These are phyloP conservation scores for Petaurus breviceps DNA, from an alignment of 2,113 vertebrate species.

Conservation along the genomic window DNA sequence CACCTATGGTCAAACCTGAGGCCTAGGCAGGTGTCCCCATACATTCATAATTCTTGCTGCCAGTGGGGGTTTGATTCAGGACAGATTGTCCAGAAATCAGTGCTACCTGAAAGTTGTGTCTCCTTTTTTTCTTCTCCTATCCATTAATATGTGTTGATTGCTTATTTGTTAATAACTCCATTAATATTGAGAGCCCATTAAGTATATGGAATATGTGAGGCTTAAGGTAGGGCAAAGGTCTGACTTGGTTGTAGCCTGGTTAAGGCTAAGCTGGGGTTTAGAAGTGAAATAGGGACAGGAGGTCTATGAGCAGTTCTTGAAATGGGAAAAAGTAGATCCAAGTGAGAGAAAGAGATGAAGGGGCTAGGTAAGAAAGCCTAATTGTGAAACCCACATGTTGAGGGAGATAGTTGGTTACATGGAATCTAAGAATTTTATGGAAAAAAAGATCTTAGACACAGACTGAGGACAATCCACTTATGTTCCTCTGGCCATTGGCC, in stretches of 20 bases:
- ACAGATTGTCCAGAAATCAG: constrained; percentile 70
- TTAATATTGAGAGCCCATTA: constrained; percentile 13
- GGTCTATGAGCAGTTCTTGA: not conserved
- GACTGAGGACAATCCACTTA: not conserved
- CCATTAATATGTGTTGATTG: not conserved
- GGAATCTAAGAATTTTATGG: not conserved
- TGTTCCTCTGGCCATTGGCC: not conserved
- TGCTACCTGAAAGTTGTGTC: constrained; percentile 55
- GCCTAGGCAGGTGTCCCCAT: constrained; percentile 55
- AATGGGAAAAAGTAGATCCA: constrained; percentile 23
- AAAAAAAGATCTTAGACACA: constrained; percentile 33
- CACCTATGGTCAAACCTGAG: not conserved
- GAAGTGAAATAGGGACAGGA: constrained; percentile 34
- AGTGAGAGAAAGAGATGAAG: constrained; percentile 1
- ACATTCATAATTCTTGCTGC: constrained; percentile 80
- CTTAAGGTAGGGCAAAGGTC: constrained; percentile 23
- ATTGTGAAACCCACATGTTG: constrained; percentile 30
- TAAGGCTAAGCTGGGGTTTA: constrained; percentile 8
- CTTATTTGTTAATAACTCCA: not conserved
- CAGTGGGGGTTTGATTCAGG: constrained; percentile 75
- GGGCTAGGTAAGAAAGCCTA: constrained; percentile 22
- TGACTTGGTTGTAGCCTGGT: not conserved
- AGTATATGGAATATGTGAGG: constrained; percentile 13
- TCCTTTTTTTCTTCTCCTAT: constrained; percentile 9
- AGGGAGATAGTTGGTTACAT: not conserved